Conservation (phyloP, 2,113 vertebrate genomes). For the Hypocryptadius cinnamomeus region DNA sequence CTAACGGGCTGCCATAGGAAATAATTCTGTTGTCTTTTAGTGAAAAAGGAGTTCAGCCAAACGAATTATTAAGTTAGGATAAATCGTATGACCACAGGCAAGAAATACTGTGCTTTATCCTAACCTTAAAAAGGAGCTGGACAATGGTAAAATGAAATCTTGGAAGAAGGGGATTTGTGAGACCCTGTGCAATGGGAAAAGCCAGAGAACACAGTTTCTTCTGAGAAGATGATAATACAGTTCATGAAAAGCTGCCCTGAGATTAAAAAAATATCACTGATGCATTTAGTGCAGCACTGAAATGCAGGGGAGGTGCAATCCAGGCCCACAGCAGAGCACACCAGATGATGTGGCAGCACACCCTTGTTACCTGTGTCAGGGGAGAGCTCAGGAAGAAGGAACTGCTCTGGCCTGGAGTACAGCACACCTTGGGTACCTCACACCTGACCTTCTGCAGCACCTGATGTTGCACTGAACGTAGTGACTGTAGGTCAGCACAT, state of each 20-base stretch:
- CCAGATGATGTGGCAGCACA: neutral
- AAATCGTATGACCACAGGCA: neutral
- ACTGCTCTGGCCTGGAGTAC: neutral
- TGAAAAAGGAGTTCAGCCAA: neutral
- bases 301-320: neutral
- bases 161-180: neutral
- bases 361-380: neutral
- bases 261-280: neutral
- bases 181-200: neutral
- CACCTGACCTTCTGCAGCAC: neutral
- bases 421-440: neutral
- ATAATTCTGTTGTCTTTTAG: neutral
- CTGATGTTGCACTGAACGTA: neutral
- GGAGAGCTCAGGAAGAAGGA: neutral
- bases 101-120: neutral
- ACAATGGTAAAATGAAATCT: neutral
- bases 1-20: neutral
- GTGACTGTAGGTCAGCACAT: neutral
- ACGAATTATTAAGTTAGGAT: neutral
- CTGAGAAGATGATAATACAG: neutral
- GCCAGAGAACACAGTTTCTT: neutral
- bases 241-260: neutral
- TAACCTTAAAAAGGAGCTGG: neutral
- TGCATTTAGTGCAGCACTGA: neutral
- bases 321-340: neutral